These are phyloP conservation scores for Sebastes diaconus DNA, from an alignment of 2,797 vertebrate genomes.

Conservation along the genomic window DNA sequence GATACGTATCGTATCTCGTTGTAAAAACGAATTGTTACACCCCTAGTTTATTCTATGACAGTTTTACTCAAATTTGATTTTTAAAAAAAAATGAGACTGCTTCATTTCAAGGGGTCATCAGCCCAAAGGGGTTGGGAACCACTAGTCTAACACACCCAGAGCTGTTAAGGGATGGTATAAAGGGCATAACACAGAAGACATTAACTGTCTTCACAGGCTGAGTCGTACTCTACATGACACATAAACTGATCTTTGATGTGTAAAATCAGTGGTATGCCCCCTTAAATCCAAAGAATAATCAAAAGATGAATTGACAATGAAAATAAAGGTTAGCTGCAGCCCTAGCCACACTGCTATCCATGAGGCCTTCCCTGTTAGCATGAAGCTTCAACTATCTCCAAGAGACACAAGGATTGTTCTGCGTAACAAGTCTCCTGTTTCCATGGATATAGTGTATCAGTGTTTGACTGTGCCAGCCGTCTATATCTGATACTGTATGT, in stretches of 20 bases:
- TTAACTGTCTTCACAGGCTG: too few species aligned
- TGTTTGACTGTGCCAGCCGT: conserved; percentile 2
- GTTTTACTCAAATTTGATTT: background rate
- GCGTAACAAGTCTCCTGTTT: background rate
- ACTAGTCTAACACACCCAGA: too few species aligned
- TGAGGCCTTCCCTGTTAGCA: background rate
- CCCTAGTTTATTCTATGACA: background rate
- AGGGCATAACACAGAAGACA: too few species aligned
- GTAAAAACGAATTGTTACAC: too few species aligned
- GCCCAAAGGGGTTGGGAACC: too few species aligned
- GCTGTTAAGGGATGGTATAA: too few species aligned
- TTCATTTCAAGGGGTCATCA: too few species aligned
- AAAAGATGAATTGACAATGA: background rate
- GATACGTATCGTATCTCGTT: too few species aligned
- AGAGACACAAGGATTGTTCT: background rate
- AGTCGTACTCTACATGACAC: too few species aligned
- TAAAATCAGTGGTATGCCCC: background rate
- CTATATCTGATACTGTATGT: background rate
- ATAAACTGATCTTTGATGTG: too few species aligned
- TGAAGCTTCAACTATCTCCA: background rate
- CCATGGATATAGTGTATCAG: background rate
- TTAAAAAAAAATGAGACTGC: too few species aligned
- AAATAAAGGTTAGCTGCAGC: background rate
- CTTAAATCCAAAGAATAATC: background rate
- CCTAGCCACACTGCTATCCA: background rate